A percentile compares a stretch with the other conserved stretches of the same genome.
phyloP scores from a whole-genome alignment of 2,888 invertebrate species.

The Yponomeuta cagnagella region DNA sequence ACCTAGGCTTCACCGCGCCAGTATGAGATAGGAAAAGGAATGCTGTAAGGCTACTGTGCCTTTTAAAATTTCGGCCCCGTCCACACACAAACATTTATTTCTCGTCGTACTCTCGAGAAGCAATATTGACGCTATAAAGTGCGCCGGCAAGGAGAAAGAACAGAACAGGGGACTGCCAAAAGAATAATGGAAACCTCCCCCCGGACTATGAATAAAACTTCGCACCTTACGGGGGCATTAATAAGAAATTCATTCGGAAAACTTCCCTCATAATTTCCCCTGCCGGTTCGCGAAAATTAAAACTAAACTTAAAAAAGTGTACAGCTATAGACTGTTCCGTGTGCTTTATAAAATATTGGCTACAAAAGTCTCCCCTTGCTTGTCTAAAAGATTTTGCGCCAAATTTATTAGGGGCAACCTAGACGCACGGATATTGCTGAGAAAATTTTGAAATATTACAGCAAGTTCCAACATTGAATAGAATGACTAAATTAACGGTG shows the following conservation, averaged over 20 bases:
- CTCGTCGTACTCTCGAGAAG: not conserved
- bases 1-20: no score
- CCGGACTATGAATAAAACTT: not conserved
- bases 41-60: not conserved
- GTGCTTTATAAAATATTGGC: no score
- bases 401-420: no score
- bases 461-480: no score
- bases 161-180: not conserved
- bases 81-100: not conserved
- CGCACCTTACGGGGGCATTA: not conserved
- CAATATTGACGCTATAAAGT: slow-evolving; percentile 1
- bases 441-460: no score
- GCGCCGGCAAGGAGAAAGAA: not conserved
- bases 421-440: no score
- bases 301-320: not conserved
- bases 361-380: no score
- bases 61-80: not conserved
- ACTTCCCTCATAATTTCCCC: not conserved
- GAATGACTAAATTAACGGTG: no score
- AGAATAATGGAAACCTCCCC: not conserved
- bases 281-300: not conserved
- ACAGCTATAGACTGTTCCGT: no score
- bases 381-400: no score
- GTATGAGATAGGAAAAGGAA: not conserved
- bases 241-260: slow-evolving; percentile 1